These are phyloP conservation scores for Ptychochromis oligacanthus DNA, from an alignment of 2,113 vertebrate genomes.

Conservation along the genomic window DNA sequence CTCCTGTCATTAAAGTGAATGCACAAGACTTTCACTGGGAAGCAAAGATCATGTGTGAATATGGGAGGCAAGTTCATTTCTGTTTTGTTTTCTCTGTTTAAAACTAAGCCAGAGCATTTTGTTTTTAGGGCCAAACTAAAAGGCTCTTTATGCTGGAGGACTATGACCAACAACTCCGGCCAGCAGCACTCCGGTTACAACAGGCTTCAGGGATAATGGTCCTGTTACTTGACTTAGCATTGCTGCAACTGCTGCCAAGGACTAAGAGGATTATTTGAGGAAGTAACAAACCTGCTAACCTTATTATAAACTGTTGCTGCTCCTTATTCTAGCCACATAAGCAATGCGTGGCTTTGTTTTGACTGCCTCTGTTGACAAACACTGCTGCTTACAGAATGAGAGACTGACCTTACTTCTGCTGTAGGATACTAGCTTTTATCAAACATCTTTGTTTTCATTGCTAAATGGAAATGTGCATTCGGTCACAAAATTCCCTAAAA, in stretches of 20 bases:
- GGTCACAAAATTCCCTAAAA: background rate
- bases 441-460: too few relatives aligned
- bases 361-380: constrained; percentile 12
- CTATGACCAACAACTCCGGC: background rate
- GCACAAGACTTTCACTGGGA: background rate
- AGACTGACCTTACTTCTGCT: too few relatives aligned
- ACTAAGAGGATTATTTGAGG: constrained; percentile 75
- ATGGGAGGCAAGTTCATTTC: background rate
- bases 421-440: too few relatives aligned
- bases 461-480: background rate
- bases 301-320: constrained; percentile 54
- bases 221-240: constrained; percentile 54
- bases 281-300: constrained; percentile 67
- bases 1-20: background rate
- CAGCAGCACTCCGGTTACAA: constrained; percentile 31
- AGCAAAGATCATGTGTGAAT: background rate
- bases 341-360: constrained; percentile 62
- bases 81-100: background rate
- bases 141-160: constrained; percentile 9
- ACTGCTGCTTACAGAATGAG: background rate
- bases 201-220: constrained; percentile 57
- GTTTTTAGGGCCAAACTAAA: background rate
- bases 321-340: constrained; percentile 9
- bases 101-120: background rate
- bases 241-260: constrained; percentile 47